Base-by-base conservation (phyloP, 2,888 invertebrate species). In the Drosophila neoperkinsi region DNA sequence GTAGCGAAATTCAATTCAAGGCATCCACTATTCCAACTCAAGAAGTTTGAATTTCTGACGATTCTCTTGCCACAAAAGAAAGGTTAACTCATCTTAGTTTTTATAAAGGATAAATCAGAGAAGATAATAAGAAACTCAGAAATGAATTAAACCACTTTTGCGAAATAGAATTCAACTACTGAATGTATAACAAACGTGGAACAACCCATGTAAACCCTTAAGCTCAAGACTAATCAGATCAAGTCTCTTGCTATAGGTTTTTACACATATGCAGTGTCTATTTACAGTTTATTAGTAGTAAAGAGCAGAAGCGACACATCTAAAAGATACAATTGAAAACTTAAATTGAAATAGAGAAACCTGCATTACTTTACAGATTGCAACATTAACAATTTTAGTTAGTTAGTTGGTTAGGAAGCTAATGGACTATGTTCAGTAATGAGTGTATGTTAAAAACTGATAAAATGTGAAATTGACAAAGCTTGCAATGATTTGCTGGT, bases 391-490 rank as follows among this genome's bases (percentile, higher is more conserved):
- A 18, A 18, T 38, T 18, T 18, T n/a, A 10, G 4, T 10, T n/a
- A n/a, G 41, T 41, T 25, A 21, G 46, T 46, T 36, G 7, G 34
- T 16, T 52, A 13, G 31, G 13, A 2, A 80, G 71, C 36, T 9
- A 30, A 78, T 36, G 50, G 68, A 53, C 43, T 25, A 2, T 21
- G 3, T 4, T 28, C 5, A 6, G 10, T 11, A 6, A 4, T 2
- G 25, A 49, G 55, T 28, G 52, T 51, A 41, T 33, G 18, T 33
- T 31, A 34, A 25, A 46, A 71, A 62, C 53, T 79, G 83, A 79
- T 82, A 69, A 69, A 80, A 80, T 68, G 68, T 64, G 71, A 72
- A 82, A 82, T 72, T 82, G 80, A 75, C 80, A 82, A 82, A 82
- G 79, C 78, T 66, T 74, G 67, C 74, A 81, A 78, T 78, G 78